A percentile compares a stretch with the other conserved stretches of the same genome.
These are phyloP conservation scores for Rachycentron canadum DNA, from an alignment of 2,797 vertebrate species.

Conservation along the genomic window DNA sequence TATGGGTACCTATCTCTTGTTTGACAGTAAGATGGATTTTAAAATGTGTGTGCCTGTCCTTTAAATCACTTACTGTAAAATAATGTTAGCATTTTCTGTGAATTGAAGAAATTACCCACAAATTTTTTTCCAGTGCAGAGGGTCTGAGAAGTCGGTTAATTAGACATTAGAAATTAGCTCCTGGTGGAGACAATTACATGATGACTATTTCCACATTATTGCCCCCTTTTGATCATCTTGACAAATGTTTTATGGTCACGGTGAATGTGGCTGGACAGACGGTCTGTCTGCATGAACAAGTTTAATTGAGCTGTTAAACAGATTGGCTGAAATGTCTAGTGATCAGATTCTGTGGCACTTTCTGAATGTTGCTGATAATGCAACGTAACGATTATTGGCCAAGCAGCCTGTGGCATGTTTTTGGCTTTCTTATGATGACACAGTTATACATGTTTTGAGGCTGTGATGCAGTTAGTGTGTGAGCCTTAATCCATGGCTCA, in stretches of 20 bases:
- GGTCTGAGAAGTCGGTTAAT: slow-evolving; percentile 38
- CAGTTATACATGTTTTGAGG: neutral
- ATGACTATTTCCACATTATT: slow-evolving; percentile 33
- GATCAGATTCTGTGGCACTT: slow-evolving; percentile 37
- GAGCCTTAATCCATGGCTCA: neutral
- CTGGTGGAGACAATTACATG: slow-evolving; percentile 19
- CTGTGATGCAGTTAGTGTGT: neutral
- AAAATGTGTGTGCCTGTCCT: neutral
- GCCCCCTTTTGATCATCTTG: slow-evolving; percentile 49
- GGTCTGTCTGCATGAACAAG: slow-evolving; percentile 48
- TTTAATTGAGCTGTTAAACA: slow-evolving; percentile 50
- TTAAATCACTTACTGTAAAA: slow-evolving; percentile 14
- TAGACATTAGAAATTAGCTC: slow-evolving; percentile 35
- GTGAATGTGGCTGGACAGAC: slow-evolving; percentile 55
- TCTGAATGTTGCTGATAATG: slow-evolving; percentile 37
- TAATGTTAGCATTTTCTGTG: slow-evolving; percentile 8
- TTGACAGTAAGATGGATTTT: neutral
- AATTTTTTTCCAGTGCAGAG: slow-evolving; percentile 20
- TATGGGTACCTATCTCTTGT: neutral
- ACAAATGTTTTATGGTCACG: slow-evolving; percentile 44
- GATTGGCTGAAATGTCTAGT: slow-evolving; percentile 33
- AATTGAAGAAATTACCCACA: slow-evolving; percentile 28
- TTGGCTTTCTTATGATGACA: slow-evolving; percentile 3
- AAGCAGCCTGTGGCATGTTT: slow-evolving; percentile 1
- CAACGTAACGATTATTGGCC: slow-evolving; percentile 9